Conservation (phyloP, 2,113 vertebrate genomes). For the Piprites chloris region DNA sequence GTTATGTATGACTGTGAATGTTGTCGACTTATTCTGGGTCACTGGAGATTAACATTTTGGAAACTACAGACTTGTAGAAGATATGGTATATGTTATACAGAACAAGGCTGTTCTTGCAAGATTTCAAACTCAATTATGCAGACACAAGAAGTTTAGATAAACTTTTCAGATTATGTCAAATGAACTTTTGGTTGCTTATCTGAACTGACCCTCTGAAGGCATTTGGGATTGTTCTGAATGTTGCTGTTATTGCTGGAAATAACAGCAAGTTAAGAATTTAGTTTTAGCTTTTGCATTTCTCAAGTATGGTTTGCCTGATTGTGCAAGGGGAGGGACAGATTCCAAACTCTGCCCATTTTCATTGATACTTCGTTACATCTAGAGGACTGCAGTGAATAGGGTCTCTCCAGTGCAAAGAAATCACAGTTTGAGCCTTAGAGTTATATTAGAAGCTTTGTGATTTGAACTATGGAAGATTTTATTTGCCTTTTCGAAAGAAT, state of each 20-base stretch:
- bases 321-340: neutral
- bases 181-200: conserved; percentile 55
- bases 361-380: neutral
- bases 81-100: neutral
- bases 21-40: neutral
- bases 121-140: conserved; percentile 50
- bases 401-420: neutral
- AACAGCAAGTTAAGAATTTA: neutral
- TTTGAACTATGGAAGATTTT: neutral
- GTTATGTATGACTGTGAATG: neutral
- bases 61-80: conserved; percentile 2
- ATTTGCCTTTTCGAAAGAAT: neutral
- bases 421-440: neutral
- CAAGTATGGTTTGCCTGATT: neutral
- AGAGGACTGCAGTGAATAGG: neutral
- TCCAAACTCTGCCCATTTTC: neutral
- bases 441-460: neutral
- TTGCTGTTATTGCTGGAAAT: neutral
- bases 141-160: conserved; percentile 14
- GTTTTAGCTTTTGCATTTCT: neutral
- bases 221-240: neutral
- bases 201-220: conserved; percentile 12
- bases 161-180: conserved; percentile 23
- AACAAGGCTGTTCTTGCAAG: conserved; percentile 30
- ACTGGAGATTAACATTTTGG: conserved; percentile 18